Percentiles rank a stretch among this genome's conserved stretches.
Evolutionary conservation across 2,797 vertebrate genomes (phyloP).

Genomic region (Enteromius argenteus): DNA sequence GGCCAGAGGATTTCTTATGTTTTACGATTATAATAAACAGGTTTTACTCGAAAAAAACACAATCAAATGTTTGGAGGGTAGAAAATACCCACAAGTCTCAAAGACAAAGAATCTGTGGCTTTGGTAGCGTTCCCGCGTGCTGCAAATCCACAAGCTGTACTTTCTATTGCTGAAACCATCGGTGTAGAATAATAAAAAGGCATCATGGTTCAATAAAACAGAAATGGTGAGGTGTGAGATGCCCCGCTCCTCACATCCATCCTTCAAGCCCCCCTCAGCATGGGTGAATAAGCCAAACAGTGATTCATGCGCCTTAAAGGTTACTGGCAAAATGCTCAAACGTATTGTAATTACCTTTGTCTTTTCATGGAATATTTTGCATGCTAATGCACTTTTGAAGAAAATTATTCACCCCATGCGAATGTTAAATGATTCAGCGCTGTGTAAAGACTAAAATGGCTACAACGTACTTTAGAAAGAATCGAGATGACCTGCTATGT

Average conservation of each 20-base stretch:
- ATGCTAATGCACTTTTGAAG: conserved; percentile 45
- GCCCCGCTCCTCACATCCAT: conserved; percentile 17
- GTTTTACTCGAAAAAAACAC: not conserved
- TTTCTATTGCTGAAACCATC: conserved; percentile 8
- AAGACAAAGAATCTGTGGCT: not conserved
- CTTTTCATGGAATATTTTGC: conserved; percentile 39
- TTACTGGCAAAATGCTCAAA: conserved; percentile 53
- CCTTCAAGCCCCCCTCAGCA: conserved; percentile 26
- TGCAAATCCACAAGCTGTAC: conserved; percentile 8
- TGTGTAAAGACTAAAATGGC: conserved; percentile 38
- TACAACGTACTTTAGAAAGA: conserved; percentile 18
- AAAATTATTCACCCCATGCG: conserved; percentile 15
- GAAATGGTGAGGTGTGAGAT: conserved; percentile 8
- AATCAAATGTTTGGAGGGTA: not conserved
- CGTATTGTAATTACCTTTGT: conserved; percentile 49
- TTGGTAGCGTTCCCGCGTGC: not conserved
- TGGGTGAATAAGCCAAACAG: conserved; percentile 44
- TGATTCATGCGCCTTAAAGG: conserved; percentile 51
- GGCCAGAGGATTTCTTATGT: not conserved
- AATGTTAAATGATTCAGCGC: conserved; percentile 38
- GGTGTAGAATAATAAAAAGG: conserved; percentile 28
- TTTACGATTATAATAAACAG: not conserved
- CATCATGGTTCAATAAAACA: conserved; percentile 35
- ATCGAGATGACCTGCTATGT: conserved; percentile 41
- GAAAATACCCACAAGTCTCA: not conserved